Evolutionary conservation across 2,797 vertebrate species (phyloP).

Genomic region (Capromys pilorides): DNA sequence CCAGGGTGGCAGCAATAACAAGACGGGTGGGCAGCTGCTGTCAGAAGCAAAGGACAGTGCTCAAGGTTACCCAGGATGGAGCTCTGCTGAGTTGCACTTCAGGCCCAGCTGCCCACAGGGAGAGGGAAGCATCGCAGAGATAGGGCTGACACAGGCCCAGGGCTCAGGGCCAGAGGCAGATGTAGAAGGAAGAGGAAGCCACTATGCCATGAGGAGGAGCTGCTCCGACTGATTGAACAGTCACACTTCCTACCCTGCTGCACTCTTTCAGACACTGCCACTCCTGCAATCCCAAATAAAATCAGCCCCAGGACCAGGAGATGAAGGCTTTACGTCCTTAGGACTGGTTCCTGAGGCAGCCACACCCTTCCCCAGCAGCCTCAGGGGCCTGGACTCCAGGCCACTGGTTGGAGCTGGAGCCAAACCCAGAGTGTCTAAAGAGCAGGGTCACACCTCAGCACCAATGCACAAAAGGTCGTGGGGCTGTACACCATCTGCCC

Average conservation of each 20-base stretch:
- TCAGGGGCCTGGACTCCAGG: not conserved
- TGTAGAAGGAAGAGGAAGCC: conserved; percentile 18
- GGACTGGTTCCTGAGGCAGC: not conserved
- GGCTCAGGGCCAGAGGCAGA: conserved; percentile 14
- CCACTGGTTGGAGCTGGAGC: not conserved
- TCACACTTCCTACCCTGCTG: conserved; percentile 21
- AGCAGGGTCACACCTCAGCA: not conserved
- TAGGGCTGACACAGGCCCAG: not conserved
- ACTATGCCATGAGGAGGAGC: conserved; percentile 29
- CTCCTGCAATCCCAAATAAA: conserved; percentile 58
- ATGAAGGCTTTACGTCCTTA: not conserved
- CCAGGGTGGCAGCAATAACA: not conserved
- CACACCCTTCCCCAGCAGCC: not conserved
- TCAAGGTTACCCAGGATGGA: not conserved
- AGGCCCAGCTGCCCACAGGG: not conserved
- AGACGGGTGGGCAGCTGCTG: not conserved
- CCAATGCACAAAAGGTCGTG: not conserved
- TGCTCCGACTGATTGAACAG: not conserved
- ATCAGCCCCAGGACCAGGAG: conserved; percentile 21
- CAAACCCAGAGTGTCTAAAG: not conserved
- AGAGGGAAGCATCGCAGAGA: not conserved
- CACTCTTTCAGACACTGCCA: not conserved
- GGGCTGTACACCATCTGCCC: not conserved
- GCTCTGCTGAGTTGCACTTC: not conserved
- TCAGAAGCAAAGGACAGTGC: conserved; percentile 15